Evolutionary conservation across 2,888 invertebrate genomes (phyloP).

Genomic region (Cosmia pyralina): DNA sequence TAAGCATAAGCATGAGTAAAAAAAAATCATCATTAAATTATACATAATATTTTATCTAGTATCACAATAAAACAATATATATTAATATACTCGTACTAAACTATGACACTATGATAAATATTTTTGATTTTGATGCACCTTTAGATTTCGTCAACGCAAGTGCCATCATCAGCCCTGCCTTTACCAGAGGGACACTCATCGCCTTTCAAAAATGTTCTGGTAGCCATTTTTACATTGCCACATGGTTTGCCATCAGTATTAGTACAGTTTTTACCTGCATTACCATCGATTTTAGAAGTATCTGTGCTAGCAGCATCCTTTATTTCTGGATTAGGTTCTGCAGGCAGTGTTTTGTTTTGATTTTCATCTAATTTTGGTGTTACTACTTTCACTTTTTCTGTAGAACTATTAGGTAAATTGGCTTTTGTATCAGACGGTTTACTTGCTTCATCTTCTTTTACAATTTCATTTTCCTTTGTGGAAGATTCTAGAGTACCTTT

Average conservation of each 20-base stretch:
- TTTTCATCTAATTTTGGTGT: neutral
- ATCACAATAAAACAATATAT: slow-evolving; percentile 3
- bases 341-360: slow-evolving; percentile 28
- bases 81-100: neutral
- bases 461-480: neutral
- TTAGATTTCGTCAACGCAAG: slow-evolving; percentile 25
- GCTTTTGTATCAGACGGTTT: neutral
- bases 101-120: neutral
- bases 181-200: slow-evolving; percentile 40
- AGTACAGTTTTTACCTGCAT: slow-evolving; percentile 13
- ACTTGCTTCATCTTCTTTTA: neutral
- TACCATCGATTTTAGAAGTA: neutral
- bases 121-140: neutral
- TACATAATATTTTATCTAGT: neutral
- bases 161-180: slow-evolving; percentile 41
- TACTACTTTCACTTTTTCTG: slow-evolving; percentile 16
- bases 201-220: slow-evolving; percentile 17
- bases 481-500: neutral
- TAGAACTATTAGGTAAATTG: neutral
- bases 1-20: too few relatives aligned
- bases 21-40: neutral
- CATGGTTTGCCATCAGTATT: slow-evolving; percentile 13
- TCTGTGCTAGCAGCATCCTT: neutral
- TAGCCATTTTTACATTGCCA: neutral
- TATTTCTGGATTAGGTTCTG: neutral